These are phyloP conservation scores for Rhinopomastus cyanomelas DNA, from an alignment of 2,113 vertebrate genomes.

Conservation along the genomic window DNA sequence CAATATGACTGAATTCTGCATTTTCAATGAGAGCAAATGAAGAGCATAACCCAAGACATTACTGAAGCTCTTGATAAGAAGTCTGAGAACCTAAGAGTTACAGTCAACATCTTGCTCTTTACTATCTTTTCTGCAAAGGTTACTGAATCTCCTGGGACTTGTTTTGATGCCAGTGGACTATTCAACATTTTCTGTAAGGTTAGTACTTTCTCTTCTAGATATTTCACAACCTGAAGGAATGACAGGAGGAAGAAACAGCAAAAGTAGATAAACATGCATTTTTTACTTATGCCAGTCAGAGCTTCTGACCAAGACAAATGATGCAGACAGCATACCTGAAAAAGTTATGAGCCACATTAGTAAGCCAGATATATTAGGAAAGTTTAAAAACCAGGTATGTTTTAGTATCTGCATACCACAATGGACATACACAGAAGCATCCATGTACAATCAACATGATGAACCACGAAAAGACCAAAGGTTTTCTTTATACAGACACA, in stretches of 20 bases:
- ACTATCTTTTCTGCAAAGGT: slow-evolving; percentile 19
- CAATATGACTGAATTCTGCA: slow-evolving; percentile 33
- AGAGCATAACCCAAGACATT: slow-evolving; percentile 37
- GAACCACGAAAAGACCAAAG: not conserved
- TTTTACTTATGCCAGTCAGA: not conserved
- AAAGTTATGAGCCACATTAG: not conserved
- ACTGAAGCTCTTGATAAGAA: slow-evolving; percentile 53
- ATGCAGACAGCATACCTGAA: not conserved
- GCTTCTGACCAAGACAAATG: not conserved
- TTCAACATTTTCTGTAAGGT: slow-evolving; percentile 18
- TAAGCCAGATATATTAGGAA: not conserved
- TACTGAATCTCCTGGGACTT: slow-evolving; percentile 22
- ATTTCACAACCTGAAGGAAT: not conserved
- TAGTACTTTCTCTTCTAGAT: not conserved
- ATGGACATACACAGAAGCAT: not conserved
- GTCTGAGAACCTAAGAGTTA: slow-evolving; percentile 5
- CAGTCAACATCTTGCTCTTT: slow-evolving; percentile 21
- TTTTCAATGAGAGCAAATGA: slow-evolving; percentile 60
- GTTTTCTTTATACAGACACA: not conserved
- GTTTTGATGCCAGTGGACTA: not conserved
- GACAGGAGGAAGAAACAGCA: not conserved
- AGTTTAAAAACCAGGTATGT: not conserved
- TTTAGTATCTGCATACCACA: not conserved
- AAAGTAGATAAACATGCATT: not conserved
- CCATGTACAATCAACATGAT: not conserved